A percentile compares a stretch with the other conserved stretches of the same genome.
phyloP scores from a whole-genome alignment of 2,113 vertebrate genomes.

The Progne subis region DNA sequence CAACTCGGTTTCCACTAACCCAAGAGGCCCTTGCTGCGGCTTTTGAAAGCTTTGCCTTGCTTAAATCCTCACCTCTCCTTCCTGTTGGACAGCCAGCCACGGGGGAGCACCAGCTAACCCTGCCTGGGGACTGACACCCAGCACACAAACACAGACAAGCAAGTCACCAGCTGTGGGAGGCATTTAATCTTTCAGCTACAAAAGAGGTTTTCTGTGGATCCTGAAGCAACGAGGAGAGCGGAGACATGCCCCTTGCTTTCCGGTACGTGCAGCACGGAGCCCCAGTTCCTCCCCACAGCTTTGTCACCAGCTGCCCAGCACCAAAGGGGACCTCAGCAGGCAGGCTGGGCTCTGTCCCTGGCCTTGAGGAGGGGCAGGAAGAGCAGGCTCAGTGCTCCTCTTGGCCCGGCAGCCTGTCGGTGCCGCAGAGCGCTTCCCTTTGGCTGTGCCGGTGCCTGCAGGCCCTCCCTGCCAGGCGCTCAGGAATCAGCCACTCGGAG shows the following conservation, averaged over 20 bases:
- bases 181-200: not conserved
- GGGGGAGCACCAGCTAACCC: not conserved
- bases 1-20: not conserved
- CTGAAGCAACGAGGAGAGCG: not conserved
- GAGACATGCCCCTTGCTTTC: not conserved
- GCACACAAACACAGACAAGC: not conserved
- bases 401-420: not conserved
- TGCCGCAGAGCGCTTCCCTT: not conserved
- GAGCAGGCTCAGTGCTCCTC: not conserved
- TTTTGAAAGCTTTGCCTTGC: not conserved
- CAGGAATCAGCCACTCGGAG: not conserved
- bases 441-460: not conserved
- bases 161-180: not conserved
- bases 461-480: not conserved
- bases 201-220: not conserved
- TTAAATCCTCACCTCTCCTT: not conserved
- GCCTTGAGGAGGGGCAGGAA: not conserved
- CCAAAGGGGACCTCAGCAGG: not conserved
- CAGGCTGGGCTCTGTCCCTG: not conserved
- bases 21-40: not conserved
- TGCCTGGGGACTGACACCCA: not conserved
- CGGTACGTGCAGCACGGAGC: accelerated
- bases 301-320: not conserved
- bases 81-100: accelerated
- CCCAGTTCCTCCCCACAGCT: not conserved